These are phyloP conservation scores for Dreissena rostriformis DNA, from an alignment of 1,140 invertebrate species.

Conservation along the genomic window DNA sequence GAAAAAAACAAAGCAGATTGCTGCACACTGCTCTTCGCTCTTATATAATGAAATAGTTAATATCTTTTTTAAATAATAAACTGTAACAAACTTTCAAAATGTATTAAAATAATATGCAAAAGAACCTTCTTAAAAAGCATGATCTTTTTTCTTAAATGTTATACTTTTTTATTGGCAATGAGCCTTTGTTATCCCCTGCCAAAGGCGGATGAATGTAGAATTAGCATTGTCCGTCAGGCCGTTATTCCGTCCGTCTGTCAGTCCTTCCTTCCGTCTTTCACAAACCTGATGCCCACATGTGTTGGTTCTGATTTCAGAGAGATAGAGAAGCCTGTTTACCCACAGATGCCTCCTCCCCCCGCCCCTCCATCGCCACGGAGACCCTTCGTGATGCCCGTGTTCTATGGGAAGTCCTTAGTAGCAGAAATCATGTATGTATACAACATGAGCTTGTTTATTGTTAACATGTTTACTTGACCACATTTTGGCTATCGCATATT, in stretches of 20 bases:
- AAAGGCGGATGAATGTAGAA: not conserved
- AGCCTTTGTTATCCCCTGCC: not conserved
- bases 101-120: not conserved
- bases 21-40: too few species aligned
- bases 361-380: constrained; percentile 58
- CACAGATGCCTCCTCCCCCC: constrained; percentile 47
- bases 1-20: too few species aligned
- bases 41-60: too few species aligned
- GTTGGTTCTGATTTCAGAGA: constrained; percentile 53
- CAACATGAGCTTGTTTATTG: too few species aligned
- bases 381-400: constrained; percentile 71
- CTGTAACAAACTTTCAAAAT: not conserved
- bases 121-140: not conserved
- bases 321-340: constrained; percentile 57
- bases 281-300: not conserved
- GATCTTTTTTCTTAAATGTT: not conserved
- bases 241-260: not conserved
- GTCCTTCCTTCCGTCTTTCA: not conserved
- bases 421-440: constrained; percentile 73
- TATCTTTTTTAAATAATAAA: not conserved
- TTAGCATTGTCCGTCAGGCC: not conserved
- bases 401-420: constrained; percentile 76
- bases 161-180: too few species aligned
- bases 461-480: too few species aligned
- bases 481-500: constrained; percentile 1